Conservation (phyloP, 2,113 vertebrate species). For the Pholis gunnellus region DNA sequence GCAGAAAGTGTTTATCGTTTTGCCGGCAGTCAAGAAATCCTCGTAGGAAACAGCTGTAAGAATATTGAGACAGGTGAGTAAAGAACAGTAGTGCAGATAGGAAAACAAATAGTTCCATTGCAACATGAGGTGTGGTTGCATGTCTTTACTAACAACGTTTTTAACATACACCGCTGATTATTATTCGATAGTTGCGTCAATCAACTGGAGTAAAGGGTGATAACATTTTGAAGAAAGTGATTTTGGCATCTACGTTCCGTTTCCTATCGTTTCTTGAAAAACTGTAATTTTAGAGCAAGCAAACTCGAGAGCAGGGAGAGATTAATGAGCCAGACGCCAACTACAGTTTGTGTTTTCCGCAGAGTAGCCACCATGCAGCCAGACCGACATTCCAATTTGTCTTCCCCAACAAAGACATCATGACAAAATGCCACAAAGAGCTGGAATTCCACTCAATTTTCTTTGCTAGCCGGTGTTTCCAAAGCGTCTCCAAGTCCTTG, state of each 20-base stretch:
- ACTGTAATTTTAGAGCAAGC: neutral
- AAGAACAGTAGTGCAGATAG: neutral
- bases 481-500: neutral
- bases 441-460: neutral
- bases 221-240: neutral
- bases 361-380: neutral
- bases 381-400: neutral
- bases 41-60: neutral
- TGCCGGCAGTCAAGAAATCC: neutral
- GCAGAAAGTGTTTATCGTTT: neutral
- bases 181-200: neutral
- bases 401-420: neutral
- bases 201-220: neutral
- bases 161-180: neutral
- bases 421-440: neutral
- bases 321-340: neutral
- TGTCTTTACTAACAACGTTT: neutral
- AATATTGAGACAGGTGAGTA: conserved; percentile 4
- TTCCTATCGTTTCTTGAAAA: neutral
- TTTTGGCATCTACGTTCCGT: neutral
- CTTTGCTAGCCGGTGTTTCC: neutral
- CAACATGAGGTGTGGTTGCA: neutral
- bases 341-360: neutral
- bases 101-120: neutral
- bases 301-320: neutral